Conservation (phyloP, 2,113 vertebrate species). For the Notothenia coriiceps region DNA sequence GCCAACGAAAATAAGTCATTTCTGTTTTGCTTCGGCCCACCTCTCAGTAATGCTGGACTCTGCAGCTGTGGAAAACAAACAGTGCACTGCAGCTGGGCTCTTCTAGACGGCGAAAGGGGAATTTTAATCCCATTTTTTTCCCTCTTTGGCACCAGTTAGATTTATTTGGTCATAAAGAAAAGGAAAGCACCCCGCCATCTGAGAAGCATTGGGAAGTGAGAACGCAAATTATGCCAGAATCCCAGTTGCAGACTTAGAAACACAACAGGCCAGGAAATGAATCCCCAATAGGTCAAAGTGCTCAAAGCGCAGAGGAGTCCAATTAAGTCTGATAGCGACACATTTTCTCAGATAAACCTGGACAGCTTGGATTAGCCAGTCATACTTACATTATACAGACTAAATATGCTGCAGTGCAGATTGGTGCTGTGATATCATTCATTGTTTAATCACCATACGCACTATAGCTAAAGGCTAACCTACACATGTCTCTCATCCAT, state of each 20-base stretch:
- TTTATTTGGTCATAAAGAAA: slow-evolving; percentile 86
- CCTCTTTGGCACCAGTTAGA: slow-evolving; percentile 80
- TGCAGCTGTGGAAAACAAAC: slow-evolving; percentile 86
- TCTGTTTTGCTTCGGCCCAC: slow-evolving; percentile 76
- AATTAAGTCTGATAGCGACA: slow-evolving; percentile 64
- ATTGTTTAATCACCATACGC: slow-evolving; percentile 47
- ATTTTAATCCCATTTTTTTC: slow-evolving; percentile 85
- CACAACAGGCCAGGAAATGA: slow-evolving; percentile 78
- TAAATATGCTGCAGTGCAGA: slow-evolving; percentile 36
- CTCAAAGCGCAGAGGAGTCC: slow-evolving; percentile 62
- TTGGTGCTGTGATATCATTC: slow-evolving; percentile 52
- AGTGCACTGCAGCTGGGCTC: slow-evolving; percentile 84
- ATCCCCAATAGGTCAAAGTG: slow-evolving; percentile 74
- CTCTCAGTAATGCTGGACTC: slow-evolving; percentile 67
- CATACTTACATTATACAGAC: not conserved
- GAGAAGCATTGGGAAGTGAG: slow-evolving; percentile 72
- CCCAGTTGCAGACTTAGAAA: slow-evolving; percentile 66
- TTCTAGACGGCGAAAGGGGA: slow-evolving; percentile 84
- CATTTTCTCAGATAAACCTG: slow-evolving; percentile 56
- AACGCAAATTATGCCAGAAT: slow-evolving; percentile 74
- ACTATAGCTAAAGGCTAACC: slow-evolving; percentile 58
- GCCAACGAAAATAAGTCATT: slow-evolving; percentile 81
- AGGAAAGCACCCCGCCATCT: slow-evolving; percentile 76
- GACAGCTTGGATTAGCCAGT: slow-evolving; percentile 29
- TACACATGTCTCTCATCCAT: slow-evolving; percentile 71